Base-by-base conservation (phyloP, 2,797 vertebrate genomes). In the Sebastes taczanowskii region DNA sequence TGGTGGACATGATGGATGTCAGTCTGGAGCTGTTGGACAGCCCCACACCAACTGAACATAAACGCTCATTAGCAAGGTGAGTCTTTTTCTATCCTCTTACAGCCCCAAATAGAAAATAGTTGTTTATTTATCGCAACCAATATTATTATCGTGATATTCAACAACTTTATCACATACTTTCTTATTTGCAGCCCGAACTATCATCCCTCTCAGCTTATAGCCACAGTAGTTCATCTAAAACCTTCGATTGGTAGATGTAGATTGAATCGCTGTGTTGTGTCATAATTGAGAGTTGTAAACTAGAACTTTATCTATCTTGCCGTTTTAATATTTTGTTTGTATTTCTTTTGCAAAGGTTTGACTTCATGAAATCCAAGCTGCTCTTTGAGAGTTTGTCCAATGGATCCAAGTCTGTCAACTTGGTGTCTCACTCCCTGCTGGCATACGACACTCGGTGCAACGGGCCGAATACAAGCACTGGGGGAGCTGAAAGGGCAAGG, bases 281-380 rank as follows among this genome's bases (percentile, higher is more conserved):
- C 29, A n/a, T 53, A 23, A n/a, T 16, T 27, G 69, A 52, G 20
- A 23, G 27, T 30, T 52, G 23, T 4, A 42, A 58, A 18, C 16
- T 46, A 46, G 42, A 46, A 46, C 10, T 46, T 20, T 6, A 11
- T 49, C n/a, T 22, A 9, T 32, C 2, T 25, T 60, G 20, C 4
- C 42, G 5, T 34, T 62, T 60, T 53, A 34, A 67, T n/a, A 1
- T 30, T 5, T 14, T 52, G 3, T 63, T 30, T 78, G 1, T 69
- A 1, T 71, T 72, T 84, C 7, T 80, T 14, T 71, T 46, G 0
- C 59, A 74, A 70, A 99, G 98, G 89, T 99, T 99, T 91, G 97
- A 99, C 92, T 99, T 99, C 84, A 98, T 98, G 95, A 99, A 99
- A 89, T 99, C 98, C 62, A 99, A 99, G 90, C 90, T 99, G 83